A percentile compares a stretch with the other conserved stretches of the same genome.
These are phyloP conservation scores for Guaruba guarouba DNA, from an alignment of 2,113 vertebrate genomes.

Conservation along the genomic window DNA sequence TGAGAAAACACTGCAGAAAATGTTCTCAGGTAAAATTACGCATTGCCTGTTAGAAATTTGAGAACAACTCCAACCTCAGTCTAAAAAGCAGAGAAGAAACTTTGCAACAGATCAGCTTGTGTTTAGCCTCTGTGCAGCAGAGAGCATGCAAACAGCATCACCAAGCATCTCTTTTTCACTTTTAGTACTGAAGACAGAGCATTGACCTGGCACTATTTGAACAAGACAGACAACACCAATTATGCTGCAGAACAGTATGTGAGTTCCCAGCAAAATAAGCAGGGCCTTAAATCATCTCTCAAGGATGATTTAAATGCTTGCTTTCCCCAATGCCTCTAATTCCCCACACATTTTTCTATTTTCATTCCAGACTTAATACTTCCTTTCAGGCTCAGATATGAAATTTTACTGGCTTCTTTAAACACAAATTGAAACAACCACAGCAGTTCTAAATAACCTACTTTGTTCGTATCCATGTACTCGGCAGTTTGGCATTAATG, in stretches of 20 bases:
- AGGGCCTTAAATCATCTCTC: neutral
- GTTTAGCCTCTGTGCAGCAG: neutral
- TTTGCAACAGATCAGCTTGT: neutral
- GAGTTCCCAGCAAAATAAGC: neutral
- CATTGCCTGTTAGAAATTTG: neutral
- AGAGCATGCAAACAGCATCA: neutral
- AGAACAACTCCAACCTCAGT: neutral
- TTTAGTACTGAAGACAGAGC: neutral
- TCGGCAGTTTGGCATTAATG: neutral
- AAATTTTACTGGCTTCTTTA: constrained; percentile 4
- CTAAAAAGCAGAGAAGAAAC: neutral
- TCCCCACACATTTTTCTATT: neutral
- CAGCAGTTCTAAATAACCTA: neutral
- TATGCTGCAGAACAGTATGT: neutral
- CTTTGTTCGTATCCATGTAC: neutral
- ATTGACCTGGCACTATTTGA: neutral
- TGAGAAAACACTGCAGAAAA: neutral
- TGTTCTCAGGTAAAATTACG: neutral
- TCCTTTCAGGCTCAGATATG: neutral
- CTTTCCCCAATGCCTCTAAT: neutral
- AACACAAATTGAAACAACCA: constrained; percentile 7
- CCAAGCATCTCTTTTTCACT: neutral
- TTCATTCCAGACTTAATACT: neutral
- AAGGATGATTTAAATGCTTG: neutral
- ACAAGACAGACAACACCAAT: neutral